These are phyloP conservation scores for Hydroisotoma schaefferi DNA, from an alignment of 2,888 invertebrate genomes.

Conservation along the genomic window DNA sequence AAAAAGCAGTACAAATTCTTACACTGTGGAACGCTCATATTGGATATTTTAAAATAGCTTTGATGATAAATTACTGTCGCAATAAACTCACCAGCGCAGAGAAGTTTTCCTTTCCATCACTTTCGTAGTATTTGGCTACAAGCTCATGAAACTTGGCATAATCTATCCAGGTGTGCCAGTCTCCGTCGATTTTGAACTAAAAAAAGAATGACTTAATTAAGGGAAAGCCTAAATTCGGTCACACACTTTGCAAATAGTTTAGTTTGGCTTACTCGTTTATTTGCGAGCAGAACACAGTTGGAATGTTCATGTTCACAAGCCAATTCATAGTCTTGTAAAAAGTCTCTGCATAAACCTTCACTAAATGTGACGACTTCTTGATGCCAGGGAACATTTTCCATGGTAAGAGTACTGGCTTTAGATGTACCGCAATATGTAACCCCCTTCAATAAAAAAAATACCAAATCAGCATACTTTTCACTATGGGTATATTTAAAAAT, in stretches of 20 bases:
- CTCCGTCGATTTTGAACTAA: constrained; percentile 51
- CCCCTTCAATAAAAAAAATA: no score
- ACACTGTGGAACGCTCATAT: constrained; percentile 1
- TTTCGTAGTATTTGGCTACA: constrained; percentile 51
- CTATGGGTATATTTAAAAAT: no score
- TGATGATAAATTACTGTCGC: neutral
- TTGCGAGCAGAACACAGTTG: constrained; percentile 58
- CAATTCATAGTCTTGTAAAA: constrained; percentile 56
- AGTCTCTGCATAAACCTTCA: constrained; percentile 52
- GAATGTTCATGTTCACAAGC: constrained; percentile 62
- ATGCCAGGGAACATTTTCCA: constrained; percentile 62
- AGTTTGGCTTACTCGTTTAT: constrained; percentile 55
- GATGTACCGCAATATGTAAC: constrained; percentile 61
- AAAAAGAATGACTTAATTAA: constrained; percentile 20
- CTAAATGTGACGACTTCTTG: constrained; percentile 58
- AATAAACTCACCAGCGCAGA: constrained; percentile 50
- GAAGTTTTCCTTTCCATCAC: constrained; percentile 53
- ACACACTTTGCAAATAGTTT: neutral
- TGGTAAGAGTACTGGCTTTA: constrained; percentile 56
- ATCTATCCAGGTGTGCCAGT: constrained; percentile 62
- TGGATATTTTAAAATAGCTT: constrained; percentile 16
- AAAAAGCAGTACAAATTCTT: constrained; percentile 30
- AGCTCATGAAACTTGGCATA: constrained; percentile 57
- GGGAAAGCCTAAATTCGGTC: neutral
- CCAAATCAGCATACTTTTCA: no score